Percentiles rank a stretch among this genome's conserved stretches.
These are phyloP conservation scores for Netelia melanura DNA, from an alignment of 2,888 invertebrate species.

Conservation along the genomic window DNA sequence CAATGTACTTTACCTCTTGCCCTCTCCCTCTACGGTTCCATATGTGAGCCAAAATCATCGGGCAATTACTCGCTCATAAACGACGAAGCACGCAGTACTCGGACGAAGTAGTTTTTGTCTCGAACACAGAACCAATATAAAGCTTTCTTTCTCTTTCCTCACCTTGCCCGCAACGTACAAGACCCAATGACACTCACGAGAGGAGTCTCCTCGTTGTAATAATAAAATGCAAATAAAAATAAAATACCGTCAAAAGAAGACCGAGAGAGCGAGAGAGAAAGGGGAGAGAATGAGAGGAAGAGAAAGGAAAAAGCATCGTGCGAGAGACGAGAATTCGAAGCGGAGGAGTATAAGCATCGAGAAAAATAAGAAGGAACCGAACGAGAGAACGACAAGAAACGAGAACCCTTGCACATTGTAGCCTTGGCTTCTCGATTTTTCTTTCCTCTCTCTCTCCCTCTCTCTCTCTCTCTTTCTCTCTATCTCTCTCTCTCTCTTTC, in stretches of 20 bases:
- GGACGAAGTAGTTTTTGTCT: conserved; percentile 42
- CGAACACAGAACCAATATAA: conserved; percentile 2
- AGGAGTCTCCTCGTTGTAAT: conserved; percentile 33
- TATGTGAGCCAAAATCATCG: conserved; percentile 73
- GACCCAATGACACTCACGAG: conserved; percentile 76
- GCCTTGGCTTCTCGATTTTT: conserved; percentile 27
- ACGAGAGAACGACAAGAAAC: conserved; percentile 34
- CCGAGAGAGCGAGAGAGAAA: not conserved
- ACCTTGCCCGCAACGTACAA: not conserved
- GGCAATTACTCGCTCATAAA: conserved; percentile 81
- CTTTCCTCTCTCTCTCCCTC: not conserved
- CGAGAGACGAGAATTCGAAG: conserved; percentile 67
- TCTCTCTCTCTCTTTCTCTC: conserved; percentile 26
- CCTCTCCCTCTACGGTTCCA: conserved; percentile 10
- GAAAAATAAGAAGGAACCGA: conserved; percentile 3
- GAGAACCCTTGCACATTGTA: conserved; percentile 60
- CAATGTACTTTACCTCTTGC: not conserved
- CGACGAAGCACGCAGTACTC: conserved; percentile 70
- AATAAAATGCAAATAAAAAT: conserved; percentile 42
- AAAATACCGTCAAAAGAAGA: not conserved
- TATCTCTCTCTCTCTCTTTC: conserved; percentile 19
- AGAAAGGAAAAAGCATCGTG: conserved; percentile 48
- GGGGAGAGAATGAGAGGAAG: conserved; percentile 17
- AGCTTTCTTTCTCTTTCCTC: conserved; percentile 51
- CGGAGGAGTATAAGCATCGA: conserved; percentile 51